Evolutionary conservation across 2,797 vertebrate genomes (phyloP), one percentile per base, ranked within the genome.

Genomic region (Schizopygopsis malacanthus): DNA sequence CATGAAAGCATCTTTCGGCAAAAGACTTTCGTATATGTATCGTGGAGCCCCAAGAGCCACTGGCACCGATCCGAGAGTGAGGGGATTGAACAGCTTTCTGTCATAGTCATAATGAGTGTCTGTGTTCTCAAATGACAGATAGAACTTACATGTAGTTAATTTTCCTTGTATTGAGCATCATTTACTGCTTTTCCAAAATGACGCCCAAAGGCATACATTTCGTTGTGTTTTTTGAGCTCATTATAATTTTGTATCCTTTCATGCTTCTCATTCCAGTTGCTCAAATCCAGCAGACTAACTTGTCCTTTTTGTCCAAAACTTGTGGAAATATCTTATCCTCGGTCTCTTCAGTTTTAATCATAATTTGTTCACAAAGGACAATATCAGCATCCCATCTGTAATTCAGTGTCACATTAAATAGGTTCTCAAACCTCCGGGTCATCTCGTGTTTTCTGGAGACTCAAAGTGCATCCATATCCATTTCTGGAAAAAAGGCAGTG

Each of bases 391-490:
- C 75, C n/a, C 11, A 45, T 22, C 81, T 43, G 87, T 88, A 86
- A 78, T 69, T 85, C 54, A 86, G 11, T 2, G 87, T 88, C 39
- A 88, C 59, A 20, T 86, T 88, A 52, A 86, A 88, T 25, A 88
- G 15, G 39, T 88, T 80, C 20, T 79, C 59, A 88, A 47, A 37
- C 75, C 69, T 18, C 56, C 1, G 6, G 83, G 47, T 65, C 13
- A n/a, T 28, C 33, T 37, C 3, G 72, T 85, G 77, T 70, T 70
- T 41, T 2, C 0, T 70, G 33, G 67, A 2, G 37, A 70, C 8
- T 87, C 82, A 45, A 88, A 85, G 54, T 85, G 75, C 80, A 88
- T 85, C 87, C 87, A 86, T 33, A 86, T 72, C 84, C 84, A 88
- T 76, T 80, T 88, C 77, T 88, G 87, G 25, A 83, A 86, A 76